These are phyloP conservation scores for Sorex fumeus DNA, from an alignment of 2,113 vertebrate genomes.

Conservation along the genomic window DNA sequence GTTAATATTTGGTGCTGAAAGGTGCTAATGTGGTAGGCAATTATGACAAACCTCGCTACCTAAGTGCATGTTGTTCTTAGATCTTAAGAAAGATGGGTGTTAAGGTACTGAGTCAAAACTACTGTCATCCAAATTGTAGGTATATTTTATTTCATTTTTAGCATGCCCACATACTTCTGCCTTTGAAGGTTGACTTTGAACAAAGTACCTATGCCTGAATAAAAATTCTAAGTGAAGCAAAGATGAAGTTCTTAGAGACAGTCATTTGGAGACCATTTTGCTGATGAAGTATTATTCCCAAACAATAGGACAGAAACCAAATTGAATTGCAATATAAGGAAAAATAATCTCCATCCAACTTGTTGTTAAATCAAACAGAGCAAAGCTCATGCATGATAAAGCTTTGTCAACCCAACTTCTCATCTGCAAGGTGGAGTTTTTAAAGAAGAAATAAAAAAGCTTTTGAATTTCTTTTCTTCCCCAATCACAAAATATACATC, in stretches of 20 bases:
- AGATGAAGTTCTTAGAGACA: conserved; percentile 61
- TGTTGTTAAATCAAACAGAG: conserved; percentile 56
- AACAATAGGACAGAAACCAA: conserved; percentile 58
- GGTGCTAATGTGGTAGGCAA: conserved; percentile 62
- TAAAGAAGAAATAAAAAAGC: conserved; percentile 15
- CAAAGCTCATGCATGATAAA: conserved; percentile 60
- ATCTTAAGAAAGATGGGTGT: conserved; percentile 25
- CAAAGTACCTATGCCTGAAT: conserved; percentile 52
- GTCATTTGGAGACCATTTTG: conserved; percentile 41
- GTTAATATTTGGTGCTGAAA: conserved; percentile 65
- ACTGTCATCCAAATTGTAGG: conserved; percentile 42
- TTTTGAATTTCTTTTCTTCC: conserved; percentile 43
- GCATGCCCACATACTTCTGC: not conserved
- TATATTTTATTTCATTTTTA: conserved; percentile 45
- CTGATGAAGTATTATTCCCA: conserved; percentile 63
- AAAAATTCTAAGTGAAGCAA: conserved; percentile 69
- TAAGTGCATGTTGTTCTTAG: conserved; percentile 63
- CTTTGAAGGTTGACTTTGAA: conserved; percentile 48
- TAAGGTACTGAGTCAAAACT: conserved; percentile 57
- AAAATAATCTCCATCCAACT: conserved; percentile 15
- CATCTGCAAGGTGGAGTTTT: conserved; percentile 60
- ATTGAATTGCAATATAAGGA: conserved; percentile 24
- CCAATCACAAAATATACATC: conserved; percentile 75
- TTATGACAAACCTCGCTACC: conserved; percentile 66
- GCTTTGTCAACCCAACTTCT: conserved; percentile 71